Evolutionary conservation across 2,888 invertebrate genomes (phyloP).

Genomic region (Acanthococcus lagerstroemiae): DNA sequence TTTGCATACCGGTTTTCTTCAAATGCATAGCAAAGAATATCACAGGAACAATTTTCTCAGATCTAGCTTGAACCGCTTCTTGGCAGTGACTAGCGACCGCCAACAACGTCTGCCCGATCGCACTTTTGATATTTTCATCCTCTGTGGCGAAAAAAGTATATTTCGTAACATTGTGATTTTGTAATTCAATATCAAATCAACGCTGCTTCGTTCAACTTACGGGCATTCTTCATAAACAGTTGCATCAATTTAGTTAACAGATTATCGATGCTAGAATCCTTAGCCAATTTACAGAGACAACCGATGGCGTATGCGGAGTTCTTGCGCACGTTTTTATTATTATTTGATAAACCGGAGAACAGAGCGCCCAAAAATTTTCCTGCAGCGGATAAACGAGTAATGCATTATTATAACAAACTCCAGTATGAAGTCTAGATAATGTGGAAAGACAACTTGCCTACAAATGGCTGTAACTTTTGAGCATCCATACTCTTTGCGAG

Average conservation of each 20-base stretch:
- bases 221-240: constrained; percentile 5
- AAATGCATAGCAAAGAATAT: constrained; percentile 82
- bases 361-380: constrained; percentile 55
- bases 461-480: constrained; percentile 21
- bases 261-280: constrained; percentile 59
- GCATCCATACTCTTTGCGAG: constrained; percentile 40
- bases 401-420: not conserved
- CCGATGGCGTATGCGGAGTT: constrained; percentile 76
- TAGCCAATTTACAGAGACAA: constrained; percentile 69
- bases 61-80: constrained; percentile 55
- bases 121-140: constrained; percentile 65
- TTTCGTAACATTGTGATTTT: not conserved
- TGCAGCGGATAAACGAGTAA: constrained; percentile 35
- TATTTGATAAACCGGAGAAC: constrained; percentile 68
- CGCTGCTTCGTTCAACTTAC: not conserved
- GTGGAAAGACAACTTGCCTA: not conserved
- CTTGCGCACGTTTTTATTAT: constrained; percentile 72
- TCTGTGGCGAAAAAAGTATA: constrained; percentile 26
- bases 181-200: not conserved
- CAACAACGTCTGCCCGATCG: constrained; percentile 64
- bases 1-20: constrained; percentile 12
- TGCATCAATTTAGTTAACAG: constrained; percentile 39
- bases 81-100: constrained; percentile 73
- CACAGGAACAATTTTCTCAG: constrained; percentile 57
- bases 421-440: not conserved